phyloP scores from a whole-genome alignment of 2,113 vertebrate species.

The Actinemys pallida region DNA sequence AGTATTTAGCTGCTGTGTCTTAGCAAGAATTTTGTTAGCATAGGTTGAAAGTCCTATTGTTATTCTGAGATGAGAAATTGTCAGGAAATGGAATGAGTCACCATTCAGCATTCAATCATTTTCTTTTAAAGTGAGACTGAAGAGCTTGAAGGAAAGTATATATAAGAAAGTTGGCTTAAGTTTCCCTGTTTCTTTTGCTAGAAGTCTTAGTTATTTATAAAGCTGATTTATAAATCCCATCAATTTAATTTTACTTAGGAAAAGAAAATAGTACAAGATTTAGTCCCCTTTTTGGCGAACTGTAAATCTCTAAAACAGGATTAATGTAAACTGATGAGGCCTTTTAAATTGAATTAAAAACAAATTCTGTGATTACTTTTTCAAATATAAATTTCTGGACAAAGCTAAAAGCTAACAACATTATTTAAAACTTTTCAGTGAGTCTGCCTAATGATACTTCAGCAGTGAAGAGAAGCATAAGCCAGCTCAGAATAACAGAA shows the following conservation, averaged over 20 bases:
- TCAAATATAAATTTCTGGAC: background rate
- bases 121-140: background rate
- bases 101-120: background rate
- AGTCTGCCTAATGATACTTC: background rate
- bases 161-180: background rate
- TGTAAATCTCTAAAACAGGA: background rate
- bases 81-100: background rate
- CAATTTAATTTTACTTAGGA: background rate
- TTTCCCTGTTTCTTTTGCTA: background rate
- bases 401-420: background rate
- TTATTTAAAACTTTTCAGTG: background rate
- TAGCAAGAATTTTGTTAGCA: background rate
- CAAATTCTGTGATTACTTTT: background rate
- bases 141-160: background rate
- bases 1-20: background rate
- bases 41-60: background rate
- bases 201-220: background rate
- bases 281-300: background rate
- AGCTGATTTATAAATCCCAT: background rate
- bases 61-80: background rate
- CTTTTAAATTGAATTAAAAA: background rate
- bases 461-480: background rate
- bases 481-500: background rate
- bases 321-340: background rate
- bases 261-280: background rate